These are phyloP conservation scores for Channallabes apus DNA, from an alignment of 2,797 vertebrate genomes.

Conservation along the genomic window DNA sequence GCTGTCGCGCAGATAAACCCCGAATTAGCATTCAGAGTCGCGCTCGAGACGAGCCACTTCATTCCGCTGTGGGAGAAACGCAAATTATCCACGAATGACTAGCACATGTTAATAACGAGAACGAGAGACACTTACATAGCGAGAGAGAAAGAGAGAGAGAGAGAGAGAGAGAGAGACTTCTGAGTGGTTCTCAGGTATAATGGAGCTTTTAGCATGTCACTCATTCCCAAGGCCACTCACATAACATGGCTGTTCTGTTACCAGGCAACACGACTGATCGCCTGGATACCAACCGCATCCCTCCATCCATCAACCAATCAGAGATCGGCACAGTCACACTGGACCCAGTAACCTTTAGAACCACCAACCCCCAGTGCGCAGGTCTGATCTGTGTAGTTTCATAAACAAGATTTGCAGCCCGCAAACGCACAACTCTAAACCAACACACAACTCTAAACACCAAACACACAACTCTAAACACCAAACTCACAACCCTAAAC, in stretches of 20 bases:
- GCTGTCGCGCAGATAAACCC: not conserved
- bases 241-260: slow-evolving; percentile 73
- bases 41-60: not conserved
- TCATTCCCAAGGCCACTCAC: slow-evolving; percentile 78
- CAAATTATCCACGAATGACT: slow-evolving; percentile 16
- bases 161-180: not conserved
- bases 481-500: too few relatives aligned
- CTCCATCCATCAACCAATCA: slow-evolving; percentile 72
- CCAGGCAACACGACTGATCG: slow-evolving; percentile 72
- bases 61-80: not conserved
- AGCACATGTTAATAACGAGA: slow-evolving; percentile 34
- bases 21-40: slow-evolving; percentile 26
- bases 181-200: slow-evolving; percentile 36
- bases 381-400: not conserved
- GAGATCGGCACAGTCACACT: slow-evolving; percentile 47
- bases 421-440: not conserved
- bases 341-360: slow-evolving; percentile 51
- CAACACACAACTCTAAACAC: too few relatives aligned
- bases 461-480: too few relatives aligned
- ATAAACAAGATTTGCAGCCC: not conserved
- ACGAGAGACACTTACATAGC: not conserved
- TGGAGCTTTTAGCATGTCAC: slow-evolving; percentile 72
- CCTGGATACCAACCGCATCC: slow-evolving; percentile 56
- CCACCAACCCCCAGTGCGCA: slow-evolving; percentile 17
- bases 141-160: not conserved